Percentiles rank a stretch among this genome's conserved stretches.
Evolutionary conservation across 2,888 invertebrate genomes (phyloP).

Genomic region (Tinea pellionella): DNA sequence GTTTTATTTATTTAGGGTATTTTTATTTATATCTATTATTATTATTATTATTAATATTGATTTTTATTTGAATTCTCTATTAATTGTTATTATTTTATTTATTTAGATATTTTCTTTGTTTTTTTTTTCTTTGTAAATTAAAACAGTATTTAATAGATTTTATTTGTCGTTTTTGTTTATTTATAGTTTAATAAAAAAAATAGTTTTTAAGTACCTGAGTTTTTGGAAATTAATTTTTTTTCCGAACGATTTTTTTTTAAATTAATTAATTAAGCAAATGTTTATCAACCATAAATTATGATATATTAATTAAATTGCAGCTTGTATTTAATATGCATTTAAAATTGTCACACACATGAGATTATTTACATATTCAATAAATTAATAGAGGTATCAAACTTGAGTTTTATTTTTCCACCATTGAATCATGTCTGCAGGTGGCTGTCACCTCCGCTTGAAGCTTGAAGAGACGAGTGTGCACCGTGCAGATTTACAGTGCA

Average conservation of each 20-base stretch:
- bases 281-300: not conserved
- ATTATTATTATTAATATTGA: not conserved
- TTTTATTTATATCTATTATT: not conserved
- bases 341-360: not conserved
- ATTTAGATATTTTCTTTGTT: no score
- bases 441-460: no score
- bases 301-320: no score
- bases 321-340: not conserved
- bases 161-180: not conserved
- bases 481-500: no score
- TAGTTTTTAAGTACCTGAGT: constrained; percentile 35
- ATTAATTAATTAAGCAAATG: constrained; percentile 19
- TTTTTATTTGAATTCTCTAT: not conserved
- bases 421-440: no score
- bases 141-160: not conserved
- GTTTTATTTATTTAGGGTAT: not conserved
- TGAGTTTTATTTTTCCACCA: not conserved
- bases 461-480: no score
- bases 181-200: not conserved
- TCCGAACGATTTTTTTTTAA: no score
- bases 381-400: not conserved
- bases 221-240: no score
- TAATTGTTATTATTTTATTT: not conserved
- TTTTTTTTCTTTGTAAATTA: not conserved
- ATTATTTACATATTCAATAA: not conserved